These are phyloP conservation scores for Drosophila paulistorum DNA, from an alignment of 1,140 invertebrate species.

Conservation along the genomic window DNA sequence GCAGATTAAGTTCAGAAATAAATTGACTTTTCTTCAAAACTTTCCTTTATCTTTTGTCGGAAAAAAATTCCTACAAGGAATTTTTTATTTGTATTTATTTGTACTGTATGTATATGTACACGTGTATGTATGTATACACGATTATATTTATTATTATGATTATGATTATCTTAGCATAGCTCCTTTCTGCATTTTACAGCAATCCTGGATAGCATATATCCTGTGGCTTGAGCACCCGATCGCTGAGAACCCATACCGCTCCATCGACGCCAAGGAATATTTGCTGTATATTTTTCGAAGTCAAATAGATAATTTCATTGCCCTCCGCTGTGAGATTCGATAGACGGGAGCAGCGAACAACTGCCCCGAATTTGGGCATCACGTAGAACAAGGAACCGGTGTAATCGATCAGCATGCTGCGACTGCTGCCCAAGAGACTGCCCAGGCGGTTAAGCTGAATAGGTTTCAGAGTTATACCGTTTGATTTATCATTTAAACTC, in stretches of 20 bases:
- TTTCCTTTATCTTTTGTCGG: no score
- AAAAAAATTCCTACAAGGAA: no score
- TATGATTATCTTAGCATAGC: neutral
- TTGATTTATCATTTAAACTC: slow-evolving; percentile 23
- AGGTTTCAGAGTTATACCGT: neutral
- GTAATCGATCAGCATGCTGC: slow-evolving; percentile 65
- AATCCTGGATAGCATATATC: slow-evolving; percentile 72
- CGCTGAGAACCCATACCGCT: slow-evolving; percentile 75
- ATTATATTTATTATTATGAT: no score
- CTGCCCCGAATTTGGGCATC: slow-evolving; percentile 72
- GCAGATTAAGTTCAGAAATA: no score
- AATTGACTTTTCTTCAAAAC: no score
- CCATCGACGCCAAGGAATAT: slow-evolving; percentile 70
- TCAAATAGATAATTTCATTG: slow-evolving; percentile 78
- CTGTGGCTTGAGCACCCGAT: slow-evolving; percentile 59
- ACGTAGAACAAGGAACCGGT: slow-evolving; percentile 69
- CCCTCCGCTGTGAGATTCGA: slow-evolving; percentile 68
- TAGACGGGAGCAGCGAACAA: slow-evolving; percentile 65
- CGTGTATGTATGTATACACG: neutral
- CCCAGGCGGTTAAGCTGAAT: slow-evolving; percentile 61
- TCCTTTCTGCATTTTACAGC: neutral
- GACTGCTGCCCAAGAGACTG: slow-evolving; percentile 62
- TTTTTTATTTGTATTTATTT: neutral
- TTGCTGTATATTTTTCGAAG: slow-evolving; percentile 74
- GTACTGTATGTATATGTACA: neutral